phyloP scores from a whole-genome alignment of 2,888 invertebrate genomes.

The Caenorhabditis macrosperma region DNA sequence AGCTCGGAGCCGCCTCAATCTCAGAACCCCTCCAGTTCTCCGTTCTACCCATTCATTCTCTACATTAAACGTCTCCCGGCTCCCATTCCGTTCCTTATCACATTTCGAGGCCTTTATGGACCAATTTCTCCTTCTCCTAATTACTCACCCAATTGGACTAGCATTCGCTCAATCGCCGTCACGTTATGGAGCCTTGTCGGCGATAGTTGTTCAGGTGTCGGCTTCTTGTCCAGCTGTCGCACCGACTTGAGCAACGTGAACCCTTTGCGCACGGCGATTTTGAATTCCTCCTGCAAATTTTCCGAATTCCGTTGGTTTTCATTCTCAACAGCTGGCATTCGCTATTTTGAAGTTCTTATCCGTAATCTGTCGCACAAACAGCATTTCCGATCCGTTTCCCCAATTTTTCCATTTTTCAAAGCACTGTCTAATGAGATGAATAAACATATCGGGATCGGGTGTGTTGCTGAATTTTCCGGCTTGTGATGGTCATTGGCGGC shows the following conservation, averaged over 20 bases:
- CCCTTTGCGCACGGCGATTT: slow-evolving; percentile 91
- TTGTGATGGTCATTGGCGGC: not conserved
- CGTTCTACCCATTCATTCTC: not conserved
- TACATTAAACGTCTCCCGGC: not conserved
- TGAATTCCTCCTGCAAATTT: slow-evolving; percentile 86
- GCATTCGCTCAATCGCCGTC: slow-evolving; percentile 91
- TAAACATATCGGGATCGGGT: slow-evolving; percentile 15
- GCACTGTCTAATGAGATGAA: slow-evolving; percentile 20
- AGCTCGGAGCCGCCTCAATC: too few relatives aligned
- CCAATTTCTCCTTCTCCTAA: slow-evolving; percentile 8
- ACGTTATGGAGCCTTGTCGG: slow-evolving; percentile 85
- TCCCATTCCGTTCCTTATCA: not conserved
- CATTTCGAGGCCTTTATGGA: slow-evolving; percentile 8
- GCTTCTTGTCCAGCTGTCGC: slow-evolving; percentile 80
- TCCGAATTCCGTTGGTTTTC: slow-evolving; percentile 21
- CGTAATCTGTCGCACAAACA: slow-evolving; percentile 4
- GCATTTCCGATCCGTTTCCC: not conserved
- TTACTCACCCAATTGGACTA: slow-evolving; percentile 70
- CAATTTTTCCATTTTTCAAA: slow-evolving; percentile 12
- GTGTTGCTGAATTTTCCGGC: not conserved
- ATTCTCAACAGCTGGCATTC: not conserved
- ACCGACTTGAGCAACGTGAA: slow-evolving; percentile 87
- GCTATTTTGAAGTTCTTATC: slow-evolving; percentile 22
- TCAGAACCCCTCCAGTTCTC: too few relatives aligned
- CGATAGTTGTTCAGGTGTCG: slow-evolving; percentile 74